Evolutionary conservation across 2,113 vertebrate genomes (phyloP).

Genomic region (Tragulus kanchil): DNA sequence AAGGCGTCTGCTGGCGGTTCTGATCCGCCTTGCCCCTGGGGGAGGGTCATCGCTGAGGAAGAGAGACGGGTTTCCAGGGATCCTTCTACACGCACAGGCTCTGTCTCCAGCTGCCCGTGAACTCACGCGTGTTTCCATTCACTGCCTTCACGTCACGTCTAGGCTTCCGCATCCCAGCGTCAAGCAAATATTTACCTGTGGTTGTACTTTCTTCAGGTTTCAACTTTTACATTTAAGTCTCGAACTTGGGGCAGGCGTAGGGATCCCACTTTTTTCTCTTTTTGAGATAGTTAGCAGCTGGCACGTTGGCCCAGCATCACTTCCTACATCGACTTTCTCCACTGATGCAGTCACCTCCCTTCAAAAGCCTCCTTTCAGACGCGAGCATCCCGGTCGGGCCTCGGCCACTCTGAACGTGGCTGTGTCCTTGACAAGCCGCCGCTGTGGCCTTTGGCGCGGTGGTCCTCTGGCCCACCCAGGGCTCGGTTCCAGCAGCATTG

Average conservation of each 20-base stretch:
- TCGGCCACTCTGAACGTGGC: neutral
- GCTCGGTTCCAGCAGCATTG: neutral
- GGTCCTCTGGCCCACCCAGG: neutral
- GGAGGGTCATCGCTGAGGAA: neutral
- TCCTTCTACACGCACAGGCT: neutral
- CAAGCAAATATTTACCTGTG: neutral
- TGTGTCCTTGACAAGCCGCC: neutral
- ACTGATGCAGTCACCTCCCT: neutral
- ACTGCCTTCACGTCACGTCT: neutral
- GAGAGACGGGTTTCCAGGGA: neutral
- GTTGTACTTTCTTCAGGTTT: neutral
- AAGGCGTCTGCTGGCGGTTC: neutral
- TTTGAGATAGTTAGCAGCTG: neutral
- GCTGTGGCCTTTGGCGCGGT: rapidly evolving
- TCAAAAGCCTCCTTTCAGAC: neutral
- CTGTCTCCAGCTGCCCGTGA: neutral
- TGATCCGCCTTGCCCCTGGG: neutral
- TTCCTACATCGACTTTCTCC: neutral
- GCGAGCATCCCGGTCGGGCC: neutral
- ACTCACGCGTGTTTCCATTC: neutral
- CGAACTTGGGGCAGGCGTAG: neutral
- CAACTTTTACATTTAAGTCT: conserved; percentile 37
- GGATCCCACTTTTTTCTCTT: neutral
- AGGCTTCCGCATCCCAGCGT: neutral
- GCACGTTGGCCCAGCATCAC: neutral